These are phyloP conservation scores for Diarsia dahlii DNA, from an alignment of 2,888 invertebrate genomes.

Conservation along the genomic window DNA sequence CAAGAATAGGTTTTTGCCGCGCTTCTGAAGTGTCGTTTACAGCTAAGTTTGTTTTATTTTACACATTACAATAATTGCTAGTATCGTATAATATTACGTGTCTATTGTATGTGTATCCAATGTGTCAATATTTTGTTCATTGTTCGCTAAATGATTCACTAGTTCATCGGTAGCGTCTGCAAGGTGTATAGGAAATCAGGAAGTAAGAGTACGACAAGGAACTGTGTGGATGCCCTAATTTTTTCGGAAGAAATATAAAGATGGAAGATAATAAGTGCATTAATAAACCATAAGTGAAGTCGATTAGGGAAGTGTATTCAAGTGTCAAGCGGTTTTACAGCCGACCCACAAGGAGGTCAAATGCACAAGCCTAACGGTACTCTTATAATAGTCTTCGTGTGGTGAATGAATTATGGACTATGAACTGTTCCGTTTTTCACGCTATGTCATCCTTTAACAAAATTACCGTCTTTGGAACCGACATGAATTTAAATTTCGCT, in stretches of 20 bases:
- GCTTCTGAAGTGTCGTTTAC: not conserved
- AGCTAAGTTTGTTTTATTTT: slow-evolving; percentile 6
- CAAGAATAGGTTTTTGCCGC: not conserved
- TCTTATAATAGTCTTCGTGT: slow-evolving; percentile 79
- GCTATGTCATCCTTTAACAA: slow-evolving; percentile 49
- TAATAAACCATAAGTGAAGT: slow-evolving; percentile 41
- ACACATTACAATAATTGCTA: slow-evolving; percentile 22
- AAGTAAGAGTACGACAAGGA: not conserved
- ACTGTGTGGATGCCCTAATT: not conserved
- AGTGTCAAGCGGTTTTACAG: slow-evolving; percentile 71
- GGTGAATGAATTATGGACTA: slow-evolving; percentile 77
- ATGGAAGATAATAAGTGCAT: slow-evolving; percentile 23
- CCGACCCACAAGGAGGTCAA: slow-evolving; percentile 83
- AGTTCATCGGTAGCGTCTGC: slow-evolving; percentile 21
- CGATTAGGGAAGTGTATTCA: slow-evolving; percentile 57
- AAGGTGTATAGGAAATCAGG: slow-evolving; percentile 4
- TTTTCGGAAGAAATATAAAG: slow-evolving; percentile 1
- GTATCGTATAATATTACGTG: slow-evolving; percentile 11
- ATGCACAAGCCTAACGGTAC: slow-evolving; percentile 84
- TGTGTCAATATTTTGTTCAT: slow-evolving; percentile 40
- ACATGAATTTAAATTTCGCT: slow-evolving; percentile 18
- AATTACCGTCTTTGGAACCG: slow-evolving; percentile 32
- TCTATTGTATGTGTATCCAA: slow-evolving; percentile 35
- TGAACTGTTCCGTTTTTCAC: slow-evolving; percentile 64
- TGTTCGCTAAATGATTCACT: slow-evolving; percentile 46